phyloP scores from a whole-genome alignment of 2,888 invertebrate genomes.

The Drosophila tripunctata region DNA sequence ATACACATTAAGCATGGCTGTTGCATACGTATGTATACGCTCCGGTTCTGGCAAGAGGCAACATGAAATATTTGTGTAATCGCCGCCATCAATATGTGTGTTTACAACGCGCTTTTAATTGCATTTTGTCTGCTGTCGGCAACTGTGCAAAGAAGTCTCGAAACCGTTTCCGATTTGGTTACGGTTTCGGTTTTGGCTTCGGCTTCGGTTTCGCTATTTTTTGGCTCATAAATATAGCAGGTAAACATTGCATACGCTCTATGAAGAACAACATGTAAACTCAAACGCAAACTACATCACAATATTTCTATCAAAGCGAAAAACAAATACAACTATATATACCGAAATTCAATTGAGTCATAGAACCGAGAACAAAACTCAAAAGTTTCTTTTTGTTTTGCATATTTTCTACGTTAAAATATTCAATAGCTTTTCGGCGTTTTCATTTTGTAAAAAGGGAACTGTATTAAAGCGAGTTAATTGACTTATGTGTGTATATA shows the following conservation, averaged over 20 bases:
- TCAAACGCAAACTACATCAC: background rate
- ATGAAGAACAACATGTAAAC: constrained; percentile 10
- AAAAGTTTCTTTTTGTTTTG: background rate
- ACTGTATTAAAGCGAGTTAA: constrained; percentile 3
- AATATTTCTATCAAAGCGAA: no score
- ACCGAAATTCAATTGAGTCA: background rate
- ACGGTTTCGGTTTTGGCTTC: background rate
- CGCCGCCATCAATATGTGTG: constrained; percentile 51
- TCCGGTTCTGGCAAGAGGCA: background rate
- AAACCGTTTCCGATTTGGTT: constrained; percentile 24
- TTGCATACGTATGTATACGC: constrained; percentile 10
- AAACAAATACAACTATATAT: background rate
- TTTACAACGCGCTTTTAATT: constrained; percentile 59
- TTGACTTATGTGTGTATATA: background rate
- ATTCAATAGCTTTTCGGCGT: background rate
- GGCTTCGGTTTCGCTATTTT: background rate
- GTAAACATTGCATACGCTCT: constrained; percentile 22
- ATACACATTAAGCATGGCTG: background rate
- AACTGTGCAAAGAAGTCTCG: constrained; percentile 12
- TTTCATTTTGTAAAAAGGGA: background rate
- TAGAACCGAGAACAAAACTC: background rate
- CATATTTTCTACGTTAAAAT: background rate
- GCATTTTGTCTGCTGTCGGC: constrained; percentile 43
- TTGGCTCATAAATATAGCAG: constrained; percentile 2
- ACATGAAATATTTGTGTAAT: constrained; percentile 54